Evolutionary conservation across 2,888 invertebrate genomes (phyloP).

Genomic region (Gandaritis pyraliata): DNA sequence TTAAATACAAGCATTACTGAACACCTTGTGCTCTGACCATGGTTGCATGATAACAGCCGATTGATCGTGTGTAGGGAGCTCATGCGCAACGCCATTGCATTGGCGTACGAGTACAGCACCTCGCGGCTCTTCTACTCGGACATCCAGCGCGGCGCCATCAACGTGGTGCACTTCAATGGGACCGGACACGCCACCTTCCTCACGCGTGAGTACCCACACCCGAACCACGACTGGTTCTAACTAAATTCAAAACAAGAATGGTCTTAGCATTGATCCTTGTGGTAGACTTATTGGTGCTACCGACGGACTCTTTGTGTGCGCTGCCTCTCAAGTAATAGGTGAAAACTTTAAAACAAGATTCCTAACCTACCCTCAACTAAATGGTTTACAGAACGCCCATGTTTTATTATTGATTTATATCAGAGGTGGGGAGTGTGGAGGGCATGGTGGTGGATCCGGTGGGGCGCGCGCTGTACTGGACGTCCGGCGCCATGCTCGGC

Average conservation of each 20-base stretch:
- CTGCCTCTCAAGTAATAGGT: too few relatives aligned
- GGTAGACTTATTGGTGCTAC: too few relatives aligned
- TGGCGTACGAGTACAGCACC: slow-evolving; percentile 90
- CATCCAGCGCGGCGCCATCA: slow-evolving; percentile 93
- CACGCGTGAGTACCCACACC: slow-evolving; percentile 79
- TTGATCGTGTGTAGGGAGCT: slow-evolving; percentile 72
- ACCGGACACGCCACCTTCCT: slow-evolving; percentile 88
- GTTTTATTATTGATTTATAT: too few relatives aligned
- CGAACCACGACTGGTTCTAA: too few relatives aligned
- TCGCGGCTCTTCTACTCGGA: slow-evolving; percentile 93
- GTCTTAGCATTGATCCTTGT: too few relatives aligned
- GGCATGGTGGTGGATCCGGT: slow-evolving; percentile 91
- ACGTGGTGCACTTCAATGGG: slow-evolving; percentile 92
- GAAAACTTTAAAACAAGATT: too few relatives aligned
- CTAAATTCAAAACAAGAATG: too few relatives aligned
- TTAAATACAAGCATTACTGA: slow-evolving; percentile 1
- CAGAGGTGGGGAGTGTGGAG: slow-evolving; percentile 93
- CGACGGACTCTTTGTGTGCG: too few relatives aligned
- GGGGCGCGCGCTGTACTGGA: slow-evolving; percentile 92
- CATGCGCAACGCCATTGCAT: slow-evolving; percentile 94
- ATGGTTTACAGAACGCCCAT: too few relatives aligned
- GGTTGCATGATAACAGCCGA: not conserved
- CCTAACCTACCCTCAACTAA: too few relatives aligned
- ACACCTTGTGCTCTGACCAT: too few relatives aligned
- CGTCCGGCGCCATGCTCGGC: slow-evolving; percentile 90